Conservation (phyloP, 2,113 vertebrate species). For the Xyrauchen texanus region DNA sequence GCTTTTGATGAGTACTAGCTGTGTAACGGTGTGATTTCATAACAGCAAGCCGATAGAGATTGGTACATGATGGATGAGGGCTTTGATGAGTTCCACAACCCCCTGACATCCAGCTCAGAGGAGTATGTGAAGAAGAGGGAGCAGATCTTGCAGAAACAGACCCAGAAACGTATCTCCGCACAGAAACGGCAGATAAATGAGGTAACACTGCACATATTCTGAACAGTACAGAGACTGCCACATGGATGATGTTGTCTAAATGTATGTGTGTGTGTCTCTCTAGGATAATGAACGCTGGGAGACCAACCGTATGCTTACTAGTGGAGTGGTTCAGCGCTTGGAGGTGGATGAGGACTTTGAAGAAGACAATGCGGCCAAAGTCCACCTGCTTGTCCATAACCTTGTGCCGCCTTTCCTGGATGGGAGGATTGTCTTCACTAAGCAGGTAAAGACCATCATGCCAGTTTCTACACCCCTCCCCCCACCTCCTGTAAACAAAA, state of each 20-base stretch:
- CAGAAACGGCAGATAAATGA: slow-evolving; percentile 97
- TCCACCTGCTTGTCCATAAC: slow-evolving; percentile 95
- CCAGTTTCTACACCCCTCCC: neutral
- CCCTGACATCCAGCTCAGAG: slow-evolving; percentile 89
- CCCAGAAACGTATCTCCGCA: slow-evolving; percentile 94
- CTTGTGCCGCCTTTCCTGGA: slow-evolving; percentile 96
- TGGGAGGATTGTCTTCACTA: slow-evolving; percentile 97
- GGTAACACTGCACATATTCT: slow-evolving; percentile 66
- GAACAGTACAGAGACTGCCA: too few species aligned
- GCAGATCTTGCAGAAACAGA: slow-evolving; percentile 95
- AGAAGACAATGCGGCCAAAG: slow-evolving; percentile 94
- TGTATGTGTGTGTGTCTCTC: neutral
- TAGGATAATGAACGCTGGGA: slow-evolving; percentile 99
- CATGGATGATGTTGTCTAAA: neutral
- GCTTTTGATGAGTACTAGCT: neutral
- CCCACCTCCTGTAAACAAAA: too few species aligned
- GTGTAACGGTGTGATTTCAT: neutral
- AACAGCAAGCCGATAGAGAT: slow-evolving; percentile 95
- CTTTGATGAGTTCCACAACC: slow-evolving; percentile 95
- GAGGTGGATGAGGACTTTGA: slow-evolving; percentile 98
- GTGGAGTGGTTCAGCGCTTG: slow-evolving; percentile 93
- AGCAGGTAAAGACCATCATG: slow-evolving; percentile 79
- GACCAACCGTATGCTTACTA: slow-evolving; percentile 98
- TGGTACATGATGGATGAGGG: slow-evolving; percentile 99
- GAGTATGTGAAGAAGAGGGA: slow-evolving; percentile 94